Base-by-base conservation (phyloP, 1,140 invertebrate genomes). In the Campodea augens region DNA sequence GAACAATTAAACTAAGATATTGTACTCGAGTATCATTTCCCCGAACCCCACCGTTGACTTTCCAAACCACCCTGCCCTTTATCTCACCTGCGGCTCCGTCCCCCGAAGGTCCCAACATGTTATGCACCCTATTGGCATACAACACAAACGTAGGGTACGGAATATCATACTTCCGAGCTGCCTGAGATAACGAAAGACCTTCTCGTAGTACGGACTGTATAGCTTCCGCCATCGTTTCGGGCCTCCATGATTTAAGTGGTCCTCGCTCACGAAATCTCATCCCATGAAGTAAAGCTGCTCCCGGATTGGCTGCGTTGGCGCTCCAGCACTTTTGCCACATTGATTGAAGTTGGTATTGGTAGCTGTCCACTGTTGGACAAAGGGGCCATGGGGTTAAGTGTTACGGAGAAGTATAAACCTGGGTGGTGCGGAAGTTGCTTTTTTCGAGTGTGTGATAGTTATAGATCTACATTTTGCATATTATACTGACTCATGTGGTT, bases 251-350 rank as follows among this genome's bases (percentile, higher is more conserved):
- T 61, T 91, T 91, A 44, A 89, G 67, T 0, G 86, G 86, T 2
- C 86, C 86, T 37, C 86, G 74, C 61, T 90, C 86, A n/a, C 86
- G 73, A 67, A 89, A 89, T 41, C 85, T 72, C 53, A 89, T 65
- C 58, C 87, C 85, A 63, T 89, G 84, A 25, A 87, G 78, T 51
- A 87, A 67, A 50, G 77, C 81, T 60, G 86, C 83, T 63, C 85
- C 85, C 43, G 81, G 87, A 59, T 80, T 88, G 7, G 7, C 27
- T 32, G 27, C 27, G 15, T 32, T 32, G 27, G 27, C 27, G 49
- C 50, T 57, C 84, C 85, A 90, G 62, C 84, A 88, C 60, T 88
- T 89, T 62, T 90, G 86, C 86, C 86, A 90, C 75, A 88, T 84
- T 25, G 80, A 84, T 62, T 90, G 86, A 58, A 90, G 66, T 63